Evolutionary conservation across 2,888 invertebrate genomes (phyloP).

Genomic region (Dermolepida albohirtum): DNA sequence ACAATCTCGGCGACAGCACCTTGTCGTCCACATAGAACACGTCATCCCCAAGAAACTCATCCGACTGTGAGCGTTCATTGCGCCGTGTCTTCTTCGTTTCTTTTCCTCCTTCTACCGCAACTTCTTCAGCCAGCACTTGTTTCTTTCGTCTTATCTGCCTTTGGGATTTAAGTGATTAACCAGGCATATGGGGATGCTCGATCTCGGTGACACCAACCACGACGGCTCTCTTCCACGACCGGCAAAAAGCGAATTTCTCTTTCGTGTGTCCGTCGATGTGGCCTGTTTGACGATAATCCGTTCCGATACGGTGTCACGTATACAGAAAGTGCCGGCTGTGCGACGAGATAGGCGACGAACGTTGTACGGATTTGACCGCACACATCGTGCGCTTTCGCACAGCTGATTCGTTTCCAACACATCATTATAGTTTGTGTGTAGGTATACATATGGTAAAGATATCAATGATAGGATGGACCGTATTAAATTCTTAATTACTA

Average conservation of each 20-base stretch:
- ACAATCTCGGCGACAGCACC: too few relatives aligned
- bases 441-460: slow-evolving; percentile 21
- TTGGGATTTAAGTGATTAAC: slow-evolving; percentile 39
- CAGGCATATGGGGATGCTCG: slow-evolving; percentile 40
- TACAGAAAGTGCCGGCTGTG: slow-evolving; percentile 36
- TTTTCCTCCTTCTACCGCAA: not conserved
- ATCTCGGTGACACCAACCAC: slow-evolving; percentile 32
- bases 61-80: slow-evolving; percentile 22
- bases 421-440: slow-evolving; percentile 13
- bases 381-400: slow-evolving; percentile 28
- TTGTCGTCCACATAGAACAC: slow-evolving; percentile 1
- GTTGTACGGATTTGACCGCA: slow-evolving; percentile 27
- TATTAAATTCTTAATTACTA: slow-evolving; percentile 33
- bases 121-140: not conserved
- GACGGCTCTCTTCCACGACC: not conserved
- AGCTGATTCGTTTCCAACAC: slow-evolving; percentile 19
- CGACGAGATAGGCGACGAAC: slow-evolving; percentile 34
- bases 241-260: slow-evolving; percentile 33
- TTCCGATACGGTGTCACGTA: slow-evolving; percentile 42
- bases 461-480: slow-evolving; percentile 24
- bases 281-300: slow-evolving; percentile 37
- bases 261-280: slow-evolving; percentile 23
- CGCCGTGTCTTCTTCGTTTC: slow-evolving; percentile 13
- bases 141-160: slow-evolving; percentile 33
- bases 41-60: slow-evolving; percentile 31